phyloP scores from a whole-genome alignment of 2,888 invertebrate genomes.

The Muschampia plurimacula region DNA sequence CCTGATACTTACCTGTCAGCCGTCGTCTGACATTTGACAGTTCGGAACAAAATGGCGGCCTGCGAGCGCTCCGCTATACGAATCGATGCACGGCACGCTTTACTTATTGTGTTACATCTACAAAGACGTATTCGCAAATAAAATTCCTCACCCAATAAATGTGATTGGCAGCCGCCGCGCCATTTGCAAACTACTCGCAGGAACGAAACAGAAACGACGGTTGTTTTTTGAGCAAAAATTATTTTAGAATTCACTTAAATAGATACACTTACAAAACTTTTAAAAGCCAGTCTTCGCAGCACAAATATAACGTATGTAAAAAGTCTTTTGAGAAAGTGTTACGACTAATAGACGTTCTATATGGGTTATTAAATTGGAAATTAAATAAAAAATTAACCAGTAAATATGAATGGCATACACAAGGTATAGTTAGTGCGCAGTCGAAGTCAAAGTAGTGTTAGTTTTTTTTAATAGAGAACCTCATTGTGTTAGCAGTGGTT shows the following conservation, averaged over 20 bases:
- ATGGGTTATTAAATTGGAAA: no score
- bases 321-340: no score
- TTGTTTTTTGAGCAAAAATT: background rate
- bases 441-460: no score
- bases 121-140: background rate
- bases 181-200: background rate
- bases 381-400: no score
- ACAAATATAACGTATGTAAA: no score
- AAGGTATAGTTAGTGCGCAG: no score
- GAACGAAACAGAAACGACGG: background rate
- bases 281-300: background rate
- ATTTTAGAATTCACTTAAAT: background rate
- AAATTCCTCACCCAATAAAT: background rate
- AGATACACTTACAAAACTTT: background rate
- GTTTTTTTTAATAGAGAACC: no score
- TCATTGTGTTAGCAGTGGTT: no score
- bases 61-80: slow-evolving; percentile 13
- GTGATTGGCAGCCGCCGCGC: background rate
- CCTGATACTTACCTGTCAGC: slow-evolving; percentile 42
- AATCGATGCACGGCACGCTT: slow-evolving; percentile 16
- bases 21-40: slow-evolving; percentile 34
- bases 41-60: slow-evolving; percentile 33
- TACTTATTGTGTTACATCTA: background rate
- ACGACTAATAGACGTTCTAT: no score
- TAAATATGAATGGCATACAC: no score